These are phyloP conservation scores for Chaetodon trifasciatus DNA, from an alignment of 2,797 vertebrate genomes.

Conservation along the genomic window DNA sequence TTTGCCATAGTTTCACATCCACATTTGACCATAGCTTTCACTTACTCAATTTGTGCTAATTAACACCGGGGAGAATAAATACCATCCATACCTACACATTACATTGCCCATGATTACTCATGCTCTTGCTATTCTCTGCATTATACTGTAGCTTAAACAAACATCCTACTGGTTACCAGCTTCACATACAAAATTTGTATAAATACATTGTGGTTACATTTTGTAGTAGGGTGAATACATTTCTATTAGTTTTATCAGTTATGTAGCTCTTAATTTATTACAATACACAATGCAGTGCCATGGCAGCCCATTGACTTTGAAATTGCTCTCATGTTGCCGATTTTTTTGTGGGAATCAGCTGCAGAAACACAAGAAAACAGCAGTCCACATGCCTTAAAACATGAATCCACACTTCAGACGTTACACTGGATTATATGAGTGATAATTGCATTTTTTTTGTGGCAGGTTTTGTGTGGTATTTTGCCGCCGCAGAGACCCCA, in stretches of 20 bases:
- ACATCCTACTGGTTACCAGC: constrained; percentile 24
- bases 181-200: constrained; percentile 9
- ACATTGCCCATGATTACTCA: constrained; percentile 35
- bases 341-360: constrained; percentile 7
- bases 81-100: constrained; percentile 47
- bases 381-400: constrained; percentile 14
- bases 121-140: constrained; percentile 37
- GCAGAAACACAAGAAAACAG: constrained; percentile 26
- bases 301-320: neutral
- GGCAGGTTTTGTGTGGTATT: constrained; percentile 48
- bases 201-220: constrained; percentile 22
- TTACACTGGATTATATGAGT: constrained; percentile 49
- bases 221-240: constrained; percentile 4
- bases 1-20: constrained; percentile 16
- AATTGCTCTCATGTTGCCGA: neutral
- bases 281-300: no score
- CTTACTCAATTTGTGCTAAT: constrained; percentile 49
- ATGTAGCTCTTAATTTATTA: constrained; percentile 15
- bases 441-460: constrained; percentile 54
- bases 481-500: constrained; percentile 57
- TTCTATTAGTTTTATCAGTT: constrained; percentile 8
- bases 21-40: constrained; percentile 24
- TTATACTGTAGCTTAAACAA: constrained; percentile 22
- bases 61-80: constrained; percentile 36
- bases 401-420: constrained; percentile 45